Conservation (phyloP, 2,888 invertebrate genomes). For the Sphinx pinastri region DNA sequence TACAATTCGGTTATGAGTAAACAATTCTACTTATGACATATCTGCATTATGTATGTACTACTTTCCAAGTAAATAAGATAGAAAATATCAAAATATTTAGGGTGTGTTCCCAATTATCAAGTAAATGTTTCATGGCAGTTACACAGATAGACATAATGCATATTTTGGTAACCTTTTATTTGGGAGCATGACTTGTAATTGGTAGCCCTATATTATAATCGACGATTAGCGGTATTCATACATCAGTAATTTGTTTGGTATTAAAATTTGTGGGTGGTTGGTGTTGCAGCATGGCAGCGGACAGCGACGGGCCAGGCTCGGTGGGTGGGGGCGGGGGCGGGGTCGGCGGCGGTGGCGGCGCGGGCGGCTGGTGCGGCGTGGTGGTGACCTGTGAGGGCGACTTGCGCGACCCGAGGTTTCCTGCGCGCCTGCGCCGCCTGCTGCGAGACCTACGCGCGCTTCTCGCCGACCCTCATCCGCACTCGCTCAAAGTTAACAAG, state of each 20-base stretch:
- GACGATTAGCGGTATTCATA: neutral
- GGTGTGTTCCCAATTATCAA: too few relatives aligned
- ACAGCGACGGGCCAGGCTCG: slow-evolving; percentile 90
- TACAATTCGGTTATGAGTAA: too few relatives aligned
- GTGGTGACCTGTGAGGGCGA: slow-evolving; percentile 97
- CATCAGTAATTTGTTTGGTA: neutral
- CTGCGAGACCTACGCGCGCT: slow-evolving; percentile 91
- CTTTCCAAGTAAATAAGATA: too few relatives aligned
- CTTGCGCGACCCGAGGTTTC: slow-evolving; percentile 94
- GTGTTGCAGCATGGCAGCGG: slow-evolving; percentile 88
- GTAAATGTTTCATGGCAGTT: too few relatives aligned
- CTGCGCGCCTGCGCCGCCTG: slow-evolving; percentile 90
- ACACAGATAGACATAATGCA: too few relatives aligned
- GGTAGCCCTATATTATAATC: too few relatives aligned
- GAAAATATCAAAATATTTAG: too few relatives aligned
- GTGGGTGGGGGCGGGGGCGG: slow-evolving; percentile 95
- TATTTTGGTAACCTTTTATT: too few relatives aligned
- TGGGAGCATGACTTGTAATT: too few relatives aligned
- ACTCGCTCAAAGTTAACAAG: slow-evolving; percentile 87
- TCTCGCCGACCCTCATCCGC: slow-evolving; percentile 85
- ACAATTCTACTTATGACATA: too few relatives aligned
- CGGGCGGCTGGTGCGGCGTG: slow-evolving; percentile 94
- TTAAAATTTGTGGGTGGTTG: slow-evolving; percentile 2
- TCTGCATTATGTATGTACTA: too few relatives aligned
- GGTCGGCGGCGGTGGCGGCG: slow-evolving; percentile 95